Evolutionary conservation across 2,888 invertebrate genomes (phyloP), one percentile per base, ranked within the genome.

Genomic region (Orthosia gracilis): DNA sequence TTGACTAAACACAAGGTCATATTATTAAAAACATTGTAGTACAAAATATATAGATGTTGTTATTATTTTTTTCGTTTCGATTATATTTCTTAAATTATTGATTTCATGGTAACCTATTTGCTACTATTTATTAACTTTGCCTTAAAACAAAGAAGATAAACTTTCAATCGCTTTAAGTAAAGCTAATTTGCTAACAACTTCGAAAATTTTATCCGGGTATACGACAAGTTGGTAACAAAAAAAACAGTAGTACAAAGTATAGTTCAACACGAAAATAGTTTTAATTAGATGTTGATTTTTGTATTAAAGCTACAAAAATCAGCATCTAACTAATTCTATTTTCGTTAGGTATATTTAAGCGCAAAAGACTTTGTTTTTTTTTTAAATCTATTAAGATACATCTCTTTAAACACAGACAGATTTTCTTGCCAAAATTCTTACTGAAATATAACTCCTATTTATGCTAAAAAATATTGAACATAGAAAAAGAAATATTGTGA

Each of bases 171-270:
- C 18, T 26, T 70, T 31, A n/a, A 23, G 31, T 40, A 40, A 71
- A 70, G 18, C 47, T 15, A 71, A 71, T 72, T 73, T 61, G 26
- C 26, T 45, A 15, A 26, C 23, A 72, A 73, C 73, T 45, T 73
- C 45, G 23, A 17, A 61, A 50, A 26, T 61, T 45, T 45, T 45
- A 45, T 50, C 21, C 12, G 12, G 7, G 40, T 26, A n/a, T 7
- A 52, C 17, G 45, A 66, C 23, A 45, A 45, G 18, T 45, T 9
- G 31, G 59, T 54, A 26, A n/a, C n/a, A n/a, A n/a, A n/a, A n/a
- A n/a, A n/a, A n/a, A n/a, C n/a, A n/a, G n/a, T n/a, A n/a, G n/a
- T n/a, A n/a, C n/a, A n/a, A n/a, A n/a, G n/a, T 31, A 31, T 31
- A 59, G 31, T 49, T 62, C 40, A 4, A 11, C 4, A 23, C 11